Evolutionary conservation across 2,797 vertebrate species (phyloP), one percentile per base, ranked within the genome.

Genomic region (Delichon dasypus): DNA sequence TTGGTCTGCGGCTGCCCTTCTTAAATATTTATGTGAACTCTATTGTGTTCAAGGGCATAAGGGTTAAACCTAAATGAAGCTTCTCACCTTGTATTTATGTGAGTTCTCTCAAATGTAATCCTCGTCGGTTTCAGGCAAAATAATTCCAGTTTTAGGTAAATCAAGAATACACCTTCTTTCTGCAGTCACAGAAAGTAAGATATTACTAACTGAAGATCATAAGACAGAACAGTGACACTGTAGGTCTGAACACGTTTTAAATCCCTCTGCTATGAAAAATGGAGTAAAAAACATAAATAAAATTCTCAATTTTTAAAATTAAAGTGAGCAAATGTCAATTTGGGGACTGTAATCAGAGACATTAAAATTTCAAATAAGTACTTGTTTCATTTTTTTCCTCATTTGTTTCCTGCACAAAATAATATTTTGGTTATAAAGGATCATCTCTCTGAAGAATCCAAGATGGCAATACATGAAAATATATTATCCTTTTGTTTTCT

Each of bases 11-110:
- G 45, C 50, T 83, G 75, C 47, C 61, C 58, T 80, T 84, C 64
- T 94, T 66, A 94, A 95, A 90, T 90, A 91, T 91, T 95, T 95
- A 93, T 76, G 58, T 82, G 93, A 93, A 94, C 80, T 85, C 80
- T 40, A n/a, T 40, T 89, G 71, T 91, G 42, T 72, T 88, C 74
- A 93, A 93, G 80, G 77, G 67, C 64, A 88, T 29, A 66, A 45
- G 45, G 83, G 77, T 90, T 82, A 95, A 95, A 82, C 11, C 34
- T 48, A 73, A 88, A 82, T 23, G 48, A 90, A 86, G 45, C 42
- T 79, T 64, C 66, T 50, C 27, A 72, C 5, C 42, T 70, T 81
- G 25, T 34, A 74, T 47, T 88, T 83, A 34, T 45, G 36, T 40
- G 74, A 71, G 18, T 83, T 78, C 71, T 82, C 44, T 71, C 64